A percentile compares a stretch with the other conserved stretches of the same genome.
Conservation (phyloP, 2,797 vertebrate genomes). For the Hemibagrus guttatus region DNA sequence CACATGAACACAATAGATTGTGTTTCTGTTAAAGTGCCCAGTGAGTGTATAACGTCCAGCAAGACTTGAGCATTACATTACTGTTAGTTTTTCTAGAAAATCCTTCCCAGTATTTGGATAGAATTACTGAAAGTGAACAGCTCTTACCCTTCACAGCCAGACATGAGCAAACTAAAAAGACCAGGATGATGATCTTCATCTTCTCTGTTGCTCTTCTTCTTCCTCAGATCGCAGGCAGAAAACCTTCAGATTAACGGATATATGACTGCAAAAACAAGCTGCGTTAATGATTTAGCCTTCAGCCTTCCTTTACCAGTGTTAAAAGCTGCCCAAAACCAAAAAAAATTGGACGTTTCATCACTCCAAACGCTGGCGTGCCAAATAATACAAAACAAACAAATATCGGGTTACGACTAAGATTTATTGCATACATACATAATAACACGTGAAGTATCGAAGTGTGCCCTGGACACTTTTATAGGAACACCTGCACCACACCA, state of each 20-base stretch:
- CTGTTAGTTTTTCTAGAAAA: too few species aligned
- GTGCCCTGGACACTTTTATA: too few species aligned
- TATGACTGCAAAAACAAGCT: neutral
- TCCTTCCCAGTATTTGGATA: too few species aligned
- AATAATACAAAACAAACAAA: neutral
- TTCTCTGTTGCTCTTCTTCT: neutral
- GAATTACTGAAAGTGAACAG: neutral
- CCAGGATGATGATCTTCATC: slow-evolving; percentile 20
- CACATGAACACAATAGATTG: too few species aligned
- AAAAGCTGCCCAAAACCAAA: too few species aligned
- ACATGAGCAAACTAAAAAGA: slow-evolving; percentile 17
- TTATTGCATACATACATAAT: too few species aligned
- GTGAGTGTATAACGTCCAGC: too few species aligned
- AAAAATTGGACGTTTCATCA: neutral
- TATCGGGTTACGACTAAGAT: too few species aligned
- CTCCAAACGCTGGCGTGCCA: neutral
- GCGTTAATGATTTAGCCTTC: neutral
- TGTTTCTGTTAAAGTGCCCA: too few species aligned
- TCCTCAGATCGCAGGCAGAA: neutral
- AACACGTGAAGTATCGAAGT: too few species aligned
- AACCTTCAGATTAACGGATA: neutral
- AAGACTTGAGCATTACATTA: too few species aligned
- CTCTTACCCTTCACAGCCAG: neutral
- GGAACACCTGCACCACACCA: too few species aligned
- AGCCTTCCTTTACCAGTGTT: slow-evolving; percentile 16